A percentile compares a stretch with the other conserved stretches of the same genome.
These are phyloP conservation scores for Hoplostethus atlanticus DNA, from an alignment of 2,797 vertebrate species.

Conservation along the genomic window DNA sequence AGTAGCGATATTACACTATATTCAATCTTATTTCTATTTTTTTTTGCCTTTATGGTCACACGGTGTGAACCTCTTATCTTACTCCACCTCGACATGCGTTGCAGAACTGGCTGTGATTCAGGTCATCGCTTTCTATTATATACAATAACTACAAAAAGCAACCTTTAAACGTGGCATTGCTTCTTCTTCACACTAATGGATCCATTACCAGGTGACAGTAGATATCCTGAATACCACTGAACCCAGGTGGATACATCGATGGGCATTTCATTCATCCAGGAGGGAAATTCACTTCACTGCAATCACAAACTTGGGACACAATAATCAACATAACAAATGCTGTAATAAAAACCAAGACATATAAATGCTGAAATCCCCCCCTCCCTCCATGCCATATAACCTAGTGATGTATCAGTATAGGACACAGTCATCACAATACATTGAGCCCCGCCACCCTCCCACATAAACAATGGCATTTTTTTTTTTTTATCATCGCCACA, in stretches of 20 bases:
- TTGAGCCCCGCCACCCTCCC: not conserved
- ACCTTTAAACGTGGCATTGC: slow-evolving; percentile 50
- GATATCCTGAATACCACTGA: slow-evolving; percentile 34
- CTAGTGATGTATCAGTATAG: too few species aligned
- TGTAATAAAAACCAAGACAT: slow-evolving; percentile 13
- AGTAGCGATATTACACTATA: slow-evolving; percentile 53
- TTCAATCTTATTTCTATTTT: slow-evolving; percentile 47
- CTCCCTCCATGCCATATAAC: too few species aligned
- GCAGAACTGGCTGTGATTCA: slow-evolving; percentile 54
- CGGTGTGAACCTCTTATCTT: slow-evolving; percentile 29
- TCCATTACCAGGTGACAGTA: slow-evolving; percentile 52
- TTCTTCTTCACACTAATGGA: slow-evolving; percentile 57
- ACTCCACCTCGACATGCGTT: slow-evolving; percentile 22
- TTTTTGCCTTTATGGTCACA: slow-evolving; percentile 16
- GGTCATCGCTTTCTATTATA: slow-evolving; percentile 61
- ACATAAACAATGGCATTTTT: slow-evolving; percentile 27
- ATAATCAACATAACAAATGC: slow-evolving; percentile 19
- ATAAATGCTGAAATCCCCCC: slow-evolving; percentile 1
- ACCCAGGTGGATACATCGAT: slow-evolving; percentile 32
- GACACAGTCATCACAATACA: not conserved
- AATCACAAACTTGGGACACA: not conserved
- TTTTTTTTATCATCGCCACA: not conserved
- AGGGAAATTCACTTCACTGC: slow-evolving; percentile 23
- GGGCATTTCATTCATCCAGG: slow-evolving; percentile 28
- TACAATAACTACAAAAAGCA: slow-evolving; percentile 24